phyloP scores from a whole-genome alignment of 2,888 invertebrate species.

The Atethmia centrago region DNA sequence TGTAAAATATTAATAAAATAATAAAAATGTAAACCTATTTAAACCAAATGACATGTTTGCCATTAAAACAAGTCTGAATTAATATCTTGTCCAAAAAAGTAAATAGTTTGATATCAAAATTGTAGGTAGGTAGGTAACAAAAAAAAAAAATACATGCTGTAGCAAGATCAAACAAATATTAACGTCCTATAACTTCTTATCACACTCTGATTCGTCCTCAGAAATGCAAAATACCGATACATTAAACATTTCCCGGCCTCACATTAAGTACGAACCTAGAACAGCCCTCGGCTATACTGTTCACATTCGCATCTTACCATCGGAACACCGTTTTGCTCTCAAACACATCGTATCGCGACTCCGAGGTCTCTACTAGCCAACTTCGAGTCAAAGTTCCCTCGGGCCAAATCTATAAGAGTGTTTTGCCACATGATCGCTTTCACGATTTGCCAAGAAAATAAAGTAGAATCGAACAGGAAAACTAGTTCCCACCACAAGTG shows the following conservation, averaged over 20 bases:
- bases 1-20: too few relatives aligned
- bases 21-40: too few relatives aligned
- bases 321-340: slow-evolving; percentile 89
- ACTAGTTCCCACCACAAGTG: slow-evolving; percentile 82
- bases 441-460: slow-evolving; percentile 89
- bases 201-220: not conserved
- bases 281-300: slow-evolving; percentile 78
- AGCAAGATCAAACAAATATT: not conserved
- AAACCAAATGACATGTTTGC: too few relatives aligned
- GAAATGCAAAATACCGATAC: slow-evolving; percentile 50
- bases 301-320: slow-evolving; percentile 81
- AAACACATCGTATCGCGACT: slow-evolving; percentile 81
- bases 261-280: slow-evolving; percentile 65
- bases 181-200: not conserved
- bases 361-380: slow-evolving; percentile 73
- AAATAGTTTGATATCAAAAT: too few relatives aligned
- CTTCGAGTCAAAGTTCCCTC: slow-evolving; percentile 87
- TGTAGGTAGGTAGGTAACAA: too few relatives aligned
- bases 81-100: too few relatives aligned
- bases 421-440: slow-evolving; percentile 90
- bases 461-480: slow-evolving; percentile 82
- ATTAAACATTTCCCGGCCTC: slow-evolving; percentile 60
- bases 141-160: too few relatives aligned
- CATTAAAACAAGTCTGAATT: too few relatives aligned
- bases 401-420: slow-evolving; percentile 89